Percentiles rank a stretch among this genome's conserved stretches.
Conservation (phyloP, 2,113 vertebrate species). For the Melanerpes aurifrons region DNA sequence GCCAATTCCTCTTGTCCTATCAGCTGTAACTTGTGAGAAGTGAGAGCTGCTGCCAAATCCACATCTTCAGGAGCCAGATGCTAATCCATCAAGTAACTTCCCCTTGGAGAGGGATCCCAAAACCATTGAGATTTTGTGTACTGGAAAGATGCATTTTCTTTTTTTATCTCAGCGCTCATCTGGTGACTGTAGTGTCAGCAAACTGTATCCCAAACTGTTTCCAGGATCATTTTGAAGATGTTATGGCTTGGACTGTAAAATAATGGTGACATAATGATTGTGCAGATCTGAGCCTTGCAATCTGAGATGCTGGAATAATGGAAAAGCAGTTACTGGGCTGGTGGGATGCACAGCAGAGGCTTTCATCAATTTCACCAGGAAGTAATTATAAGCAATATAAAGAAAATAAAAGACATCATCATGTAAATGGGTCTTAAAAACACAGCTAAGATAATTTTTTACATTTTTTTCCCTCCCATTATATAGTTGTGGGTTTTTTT, state of each 20-base stretch:
- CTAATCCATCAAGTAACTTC: neutral
- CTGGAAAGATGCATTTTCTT: neutral
- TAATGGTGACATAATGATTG: neutral
- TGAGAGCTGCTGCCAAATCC: neutral
- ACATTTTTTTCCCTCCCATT: neutral
- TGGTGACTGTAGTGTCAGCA: neutral
- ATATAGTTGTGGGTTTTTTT: neutral
- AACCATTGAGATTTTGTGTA: neutral
- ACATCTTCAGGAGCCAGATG: neutral
- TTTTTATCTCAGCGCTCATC: neutral
- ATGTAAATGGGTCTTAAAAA: neutral
- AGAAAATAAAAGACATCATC: neutral
- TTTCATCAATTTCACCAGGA: neutral
- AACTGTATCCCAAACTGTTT: neutral
- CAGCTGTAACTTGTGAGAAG: no score
- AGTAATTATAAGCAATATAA: neutral
- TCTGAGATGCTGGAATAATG: neutral
- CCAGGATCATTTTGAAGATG: neutral
- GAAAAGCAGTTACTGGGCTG: neutral
- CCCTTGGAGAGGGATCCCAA: neutral
- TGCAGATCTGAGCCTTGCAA: neutral
- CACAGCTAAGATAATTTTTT: neutral
- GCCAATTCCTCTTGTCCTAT: no score
- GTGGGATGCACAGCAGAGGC: neutral
- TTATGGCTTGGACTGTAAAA: neutral